A percentile compares a stretch with the other conserved stretches of the same genome.
These are phyloP conservation scores for Ochotona princeps DNA, from an alignment of 2,113 vertebrate species.

Conservation along the genomic window DNA sequence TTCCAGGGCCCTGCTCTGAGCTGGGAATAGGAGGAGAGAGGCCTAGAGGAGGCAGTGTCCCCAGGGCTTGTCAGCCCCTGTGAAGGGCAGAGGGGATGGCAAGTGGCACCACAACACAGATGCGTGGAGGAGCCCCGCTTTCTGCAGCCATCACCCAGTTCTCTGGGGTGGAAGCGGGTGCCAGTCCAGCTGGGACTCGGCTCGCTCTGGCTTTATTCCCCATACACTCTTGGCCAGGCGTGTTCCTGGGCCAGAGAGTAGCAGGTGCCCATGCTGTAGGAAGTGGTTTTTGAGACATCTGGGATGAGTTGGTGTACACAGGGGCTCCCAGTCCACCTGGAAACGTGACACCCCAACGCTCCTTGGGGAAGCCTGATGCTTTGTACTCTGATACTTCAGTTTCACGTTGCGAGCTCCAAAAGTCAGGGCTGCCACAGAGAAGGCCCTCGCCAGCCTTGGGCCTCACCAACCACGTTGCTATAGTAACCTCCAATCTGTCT, in stretches of 20 bases:
- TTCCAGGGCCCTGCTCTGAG: too few species aligned
- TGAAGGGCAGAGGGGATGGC: not conserved
- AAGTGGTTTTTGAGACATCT: not conserved
- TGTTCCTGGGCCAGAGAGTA: not conserved
- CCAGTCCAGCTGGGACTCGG: not conserved
- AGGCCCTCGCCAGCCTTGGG: too few species aligned
- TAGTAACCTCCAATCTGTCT: slow-evolving; percentile 57
- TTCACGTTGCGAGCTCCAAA: not conserved
- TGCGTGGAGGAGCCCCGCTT: too few species aligned
- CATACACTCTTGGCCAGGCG: not conserved
- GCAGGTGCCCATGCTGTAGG: not conserved
- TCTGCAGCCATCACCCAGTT: too few species aligned
- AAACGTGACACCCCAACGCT: not conserved
- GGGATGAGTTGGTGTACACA: not conserved
- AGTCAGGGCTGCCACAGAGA: not conserved
- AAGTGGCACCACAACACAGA: too few species aligned
- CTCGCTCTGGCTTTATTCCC: too few species aligned
- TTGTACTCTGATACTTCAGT: not conserved
- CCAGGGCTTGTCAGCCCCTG: not conserved
- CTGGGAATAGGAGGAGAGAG: not conserved
- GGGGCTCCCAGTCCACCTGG: not conserved
- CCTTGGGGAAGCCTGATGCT: not conserved
- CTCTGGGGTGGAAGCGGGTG: too few species aligned
- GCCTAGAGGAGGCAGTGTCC: fast-evolving
- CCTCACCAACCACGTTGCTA: slow-evolving; percentile 7